Percentiles rank a stretch among this genome's conserved stretches.
These are phyloP conservation scores for Typhlichthys subterraneus DNA, from an alignment of 2,797 vertebrate genomes.

Conservation along the genomic window DNA sequence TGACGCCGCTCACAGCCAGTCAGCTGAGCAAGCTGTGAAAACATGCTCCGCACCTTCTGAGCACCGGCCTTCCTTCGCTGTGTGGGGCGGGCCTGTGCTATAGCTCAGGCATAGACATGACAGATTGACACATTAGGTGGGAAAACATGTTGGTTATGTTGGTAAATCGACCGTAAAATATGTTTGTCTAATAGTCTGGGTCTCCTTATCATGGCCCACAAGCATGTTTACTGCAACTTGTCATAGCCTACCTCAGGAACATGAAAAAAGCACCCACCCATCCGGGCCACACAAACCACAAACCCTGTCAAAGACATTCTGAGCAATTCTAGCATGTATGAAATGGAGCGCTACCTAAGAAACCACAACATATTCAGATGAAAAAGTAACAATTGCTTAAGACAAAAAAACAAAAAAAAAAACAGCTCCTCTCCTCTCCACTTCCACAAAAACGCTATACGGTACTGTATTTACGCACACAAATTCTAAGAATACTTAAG, in stretches of 20 bases:
- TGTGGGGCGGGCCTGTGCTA: background rate
- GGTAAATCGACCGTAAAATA: constrained; percentile 4
- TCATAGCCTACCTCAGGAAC: constrained; percentile 59
- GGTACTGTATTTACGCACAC: too few species aligned
- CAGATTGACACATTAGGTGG: background rate
- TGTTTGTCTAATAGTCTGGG: constrained; percentile 2
- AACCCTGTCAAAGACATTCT: constrained; percentile 18
- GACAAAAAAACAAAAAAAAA: constrained; percentile 36
- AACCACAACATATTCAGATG: constrained; percentile 54
- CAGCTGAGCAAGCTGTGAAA: constrained; percentile 10
- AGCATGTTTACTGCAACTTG: constrained; percentile 42
- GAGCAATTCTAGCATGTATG: constrained; percentile 20
- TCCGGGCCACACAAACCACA: constrained; percentile 76
- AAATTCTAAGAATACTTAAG: too few species aligned
- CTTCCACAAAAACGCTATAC: background rate
- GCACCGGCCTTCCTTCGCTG: background rate
- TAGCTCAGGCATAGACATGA: background rate
- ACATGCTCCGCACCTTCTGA: background rate
- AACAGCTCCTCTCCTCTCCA: constrained; percentile 26
- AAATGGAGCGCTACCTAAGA: constrained; percentile 35
- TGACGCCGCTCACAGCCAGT: constrained; percentile 5
- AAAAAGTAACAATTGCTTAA: constrained; percentile 43
- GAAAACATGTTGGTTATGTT: constrained; percentile 22
- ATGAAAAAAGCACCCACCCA: constrained; percentile 66
- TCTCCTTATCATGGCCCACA: constrained; percentile 9